These are phyloP conservation scores for Folsomia candida DNA, from an alignment of 2,888 invertebrate genomes.

Conservation along the genomic window DNA sequence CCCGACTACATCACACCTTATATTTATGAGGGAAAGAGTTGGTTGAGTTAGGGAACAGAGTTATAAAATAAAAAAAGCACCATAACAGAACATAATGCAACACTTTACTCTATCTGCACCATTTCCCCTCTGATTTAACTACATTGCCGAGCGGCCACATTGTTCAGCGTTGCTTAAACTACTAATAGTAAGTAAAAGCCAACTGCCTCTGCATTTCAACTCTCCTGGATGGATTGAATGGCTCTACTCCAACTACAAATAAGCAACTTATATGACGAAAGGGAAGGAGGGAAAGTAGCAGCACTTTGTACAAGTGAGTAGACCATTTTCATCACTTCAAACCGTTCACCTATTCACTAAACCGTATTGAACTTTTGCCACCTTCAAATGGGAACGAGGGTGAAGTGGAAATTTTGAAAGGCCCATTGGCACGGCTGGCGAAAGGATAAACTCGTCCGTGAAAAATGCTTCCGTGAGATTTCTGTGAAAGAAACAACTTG, in stretches of 20 bases:
- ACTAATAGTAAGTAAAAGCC: slow-evolving; percentile 6
- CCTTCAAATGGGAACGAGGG: background rate
- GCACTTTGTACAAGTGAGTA: background rate
- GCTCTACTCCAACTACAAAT: background rate
- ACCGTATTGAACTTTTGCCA: slow-evolving; percentile 3
- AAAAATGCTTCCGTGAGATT: no score
- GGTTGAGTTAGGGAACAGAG: background rate
- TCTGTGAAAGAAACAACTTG: no score
- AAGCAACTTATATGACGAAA: background rate
- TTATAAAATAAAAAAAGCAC: slow-evolving; percentile 3
- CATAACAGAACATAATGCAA: slow-evolving; percentile 8
- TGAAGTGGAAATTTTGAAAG: background rate
- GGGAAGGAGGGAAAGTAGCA: background rate
- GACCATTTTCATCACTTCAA: background rate
- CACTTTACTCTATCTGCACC: slow-evolving; percentile 18
- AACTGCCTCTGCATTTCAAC: background rate
- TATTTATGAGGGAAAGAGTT: background rate
- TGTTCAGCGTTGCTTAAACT: background rate
- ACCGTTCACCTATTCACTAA: background rate
- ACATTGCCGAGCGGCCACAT: background rate
- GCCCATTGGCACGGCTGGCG: no score
- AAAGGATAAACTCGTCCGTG: no score
- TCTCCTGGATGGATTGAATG: no score
- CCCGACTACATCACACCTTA: no score
- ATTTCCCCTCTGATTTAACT: slow-evolving; percentile 15